Evolutionary conservation across 2,797 vertebrate species (phyloP).

Genomic region (Coccyzus lansbergi): DNA sequence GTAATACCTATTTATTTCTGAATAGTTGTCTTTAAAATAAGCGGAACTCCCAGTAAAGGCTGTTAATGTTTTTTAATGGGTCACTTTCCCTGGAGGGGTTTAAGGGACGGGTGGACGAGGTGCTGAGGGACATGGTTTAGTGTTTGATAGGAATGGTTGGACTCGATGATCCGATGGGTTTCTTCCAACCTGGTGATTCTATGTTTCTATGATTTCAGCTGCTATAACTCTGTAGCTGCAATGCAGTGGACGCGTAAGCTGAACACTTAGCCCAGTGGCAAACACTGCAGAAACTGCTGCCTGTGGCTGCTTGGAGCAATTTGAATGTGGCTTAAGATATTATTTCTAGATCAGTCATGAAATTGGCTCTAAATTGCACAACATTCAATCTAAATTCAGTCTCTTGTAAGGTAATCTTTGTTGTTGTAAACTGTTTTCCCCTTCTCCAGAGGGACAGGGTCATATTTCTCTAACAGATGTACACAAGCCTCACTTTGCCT

Average conservation of each 20-base stretch:
- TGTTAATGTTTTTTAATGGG: constrained; percentile 6
- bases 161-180: no score
- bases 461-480: neutral
- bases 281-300: neutral
- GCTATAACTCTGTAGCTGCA: neutral
- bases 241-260: neutral
- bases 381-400: neutral
- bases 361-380: neutral
- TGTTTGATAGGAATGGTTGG: no score
- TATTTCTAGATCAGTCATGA: neutral
- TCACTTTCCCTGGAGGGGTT: no score
- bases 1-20: neutral
- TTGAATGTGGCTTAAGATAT: neutral
- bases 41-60: neutral
- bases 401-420: neutral
- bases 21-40: neutral
- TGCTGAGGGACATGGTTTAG: no score
- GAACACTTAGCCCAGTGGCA: neutral
- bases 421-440: neutral
- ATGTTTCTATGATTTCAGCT: constrained; percentile 37
- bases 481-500: neutral
- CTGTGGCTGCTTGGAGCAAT: neutral
- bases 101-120: no score
- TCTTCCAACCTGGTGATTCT: no score
- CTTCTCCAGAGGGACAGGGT: neutral